Conservation (phyloP, 2,113 vertebrate genomes). For the Rhinopomastus cyanomelas region DNA sequence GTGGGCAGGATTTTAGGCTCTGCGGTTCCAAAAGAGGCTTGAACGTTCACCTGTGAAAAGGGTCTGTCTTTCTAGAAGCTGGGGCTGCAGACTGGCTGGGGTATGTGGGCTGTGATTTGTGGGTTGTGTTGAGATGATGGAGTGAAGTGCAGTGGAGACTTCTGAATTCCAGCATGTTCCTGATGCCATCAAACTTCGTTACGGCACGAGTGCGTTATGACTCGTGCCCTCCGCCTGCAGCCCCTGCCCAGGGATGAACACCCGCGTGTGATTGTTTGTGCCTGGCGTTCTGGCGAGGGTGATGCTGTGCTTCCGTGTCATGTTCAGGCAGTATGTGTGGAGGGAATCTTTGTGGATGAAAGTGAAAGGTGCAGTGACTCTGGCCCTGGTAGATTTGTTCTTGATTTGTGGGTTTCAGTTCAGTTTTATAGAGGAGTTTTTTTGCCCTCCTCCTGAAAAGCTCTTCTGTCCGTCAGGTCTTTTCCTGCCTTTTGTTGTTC, state of each 20-base stretch:
- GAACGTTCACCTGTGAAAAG: background rate
- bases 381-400: background rate
- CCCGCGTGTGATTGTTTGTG: background rate
- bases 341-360: background rate
- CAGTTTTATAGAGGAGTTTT: background rate
- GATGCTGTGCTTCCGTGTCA: rapidly evolving
- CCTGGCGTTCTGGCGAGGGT: background rate
- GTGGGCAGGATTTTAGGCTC: background rate
- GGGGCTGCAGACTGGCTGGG: background rate
- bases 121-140: conserved; percentile 7
- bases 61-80: background rate
- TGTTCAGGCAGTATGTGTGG: background rate
- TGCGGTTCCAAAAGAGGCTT: background rate
- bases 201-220: background rate
- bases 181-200: conserved; percentile 19
- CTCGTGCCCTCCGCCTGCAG: background rate
- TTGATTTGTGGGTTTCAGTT: background rate
- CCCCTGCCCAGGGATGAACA: background rate
- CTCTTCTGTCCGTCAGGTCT: background rate
- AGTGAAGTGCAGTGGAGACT: background rate
- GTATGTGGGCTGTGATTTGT: background rate
- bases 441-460: background rate
- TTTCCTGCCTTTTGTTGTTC: background rate
- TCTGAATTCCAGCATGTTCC: background rate
- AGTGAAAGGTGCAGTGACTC: background rate